A percentile compares a stretch with the other conserved stretches of the same genome.
These are phyloP conservation scores for Onychomys torridus DNA, from an alignment of 2,797 vertebrate species.

Conservation along the genomic window DNA sequence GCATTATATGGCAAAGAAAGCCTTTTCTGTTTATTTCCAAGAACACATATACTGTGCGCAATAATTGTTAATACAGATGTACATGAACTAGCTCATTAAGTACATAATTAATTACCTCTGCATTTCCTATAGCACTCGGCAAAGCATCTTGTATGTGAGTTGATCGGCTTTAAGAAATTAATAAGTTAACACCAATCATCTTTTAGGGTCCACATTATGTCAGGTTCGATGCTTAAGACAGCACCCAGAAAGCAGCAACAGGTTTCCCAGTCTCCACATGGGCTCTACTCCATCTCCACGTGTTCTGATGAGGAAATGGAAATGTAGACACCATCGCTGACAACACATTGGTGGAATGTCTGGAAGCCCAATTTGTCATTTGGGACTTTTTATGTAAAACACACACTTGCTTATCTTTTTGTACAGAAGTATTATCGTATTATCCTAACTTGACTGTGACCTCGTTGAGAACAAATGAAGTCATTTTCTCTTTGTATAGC, in stretches of 20 bases:
- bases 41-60: not conserved
- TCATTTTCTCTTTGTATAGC: not conserved
- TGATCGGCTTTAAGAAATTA: not conserved
- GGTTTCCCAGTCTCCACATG: not conserved
- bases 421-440: not conserved
- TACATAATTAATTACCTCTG: not conserved
- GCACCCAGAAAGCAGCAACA: not conserved
- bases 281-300: not conserved
- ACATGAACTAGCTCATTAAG: not conserved
- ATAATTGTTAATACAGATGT: not conserved
- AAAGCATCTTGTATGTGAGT: too few relatives aligned
- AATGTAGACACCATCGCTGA: not conserved
- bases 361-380: not conserved
- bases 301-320: not conserved
- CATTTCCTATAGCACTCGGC: not conserved
- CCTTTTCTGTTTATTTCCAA: not conserved
- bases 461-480: not conserved
- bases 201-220: not conserved
- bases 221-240: not conserved
- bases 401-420: not conserved
- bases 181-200: not conserved
- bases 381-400: not conserved
- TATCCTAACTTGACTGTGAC: not conserved
- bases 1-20: not conserved
- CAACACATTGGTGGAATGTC: fast-evolving